A percentile compares a stretch with the other conserved stretches of the same genome.
Evolutionary conservation across 1,140 invertebrate species (phyloP).

Genomic region (Helicoverpa armigera): DNA sequence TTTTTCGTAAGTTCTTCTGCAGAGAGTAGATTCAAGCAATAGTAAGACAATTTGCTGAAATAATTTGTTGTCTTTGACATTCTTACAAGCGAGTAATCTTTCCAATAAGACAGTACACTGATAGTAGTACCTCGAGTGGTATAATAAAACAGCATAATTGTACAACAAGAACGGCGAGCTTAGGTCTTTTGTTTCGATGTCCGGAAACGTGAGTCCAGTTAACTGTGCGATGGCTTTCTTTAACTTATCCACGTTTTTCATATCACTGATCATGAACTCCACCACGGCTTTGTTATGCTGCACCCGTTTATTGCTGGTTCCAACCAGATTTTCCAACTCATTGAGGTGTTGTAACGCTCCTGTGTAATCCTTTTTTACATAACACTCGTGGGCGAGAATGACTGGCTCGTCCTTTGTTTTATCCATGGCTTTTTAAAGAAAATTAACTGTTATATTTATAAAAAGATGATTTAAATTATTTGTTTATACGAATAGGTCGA

Average conservation of each 20-base stretch:
- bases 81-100: slow-evolving; percentile 78
- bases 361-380: slow-evolving; percentile 74
- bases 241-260: slow-evolving; percentile 91
- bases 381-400: slow-evolving; percentile 72
- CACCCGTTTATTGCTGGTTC: slow-evolving; percentile 71
- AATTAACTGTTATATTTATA: background rate
- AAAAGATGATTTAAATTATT: slow-evolving; percentile 29
- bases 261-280: slow-evolving; percentile 81
- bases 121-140: slow-evolving; percentile 92
- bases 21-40: slow-evolving; percentile 81
- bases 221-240: slow-evolving; percentile 89
- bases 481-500: slow-evolving; percentile 39
- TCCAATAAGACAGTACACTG: slow-evolving; percentile 91
- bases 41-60: slow-evolving; percentile 83
- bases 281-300: slow-evolving; percentile 82
- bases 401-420: slow-evolving; percentile 73
- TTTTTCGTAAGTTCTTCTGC: slow-evolving; percentile 78
- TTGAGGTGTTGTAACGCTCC: slow-evolving; percentile 73
- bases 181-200: slow-evolving; percentile 84
- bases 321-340: slow-evolving; percentile 74
- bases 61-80: slow-evolving; percentile 79
- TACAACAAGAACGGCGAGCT: slow-evolving; percentile 88
- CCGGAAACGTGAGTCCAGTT: slow-evolving; percentile 87
- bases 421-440: slow-evolving; percentile 58
- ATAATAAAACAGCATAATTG: slow-evolving; percentile 94